Evolutionary conservation across 2,888 invertebrate genomes (phyloP).

Genomic region (Ectemnius lituratus): DNA sequence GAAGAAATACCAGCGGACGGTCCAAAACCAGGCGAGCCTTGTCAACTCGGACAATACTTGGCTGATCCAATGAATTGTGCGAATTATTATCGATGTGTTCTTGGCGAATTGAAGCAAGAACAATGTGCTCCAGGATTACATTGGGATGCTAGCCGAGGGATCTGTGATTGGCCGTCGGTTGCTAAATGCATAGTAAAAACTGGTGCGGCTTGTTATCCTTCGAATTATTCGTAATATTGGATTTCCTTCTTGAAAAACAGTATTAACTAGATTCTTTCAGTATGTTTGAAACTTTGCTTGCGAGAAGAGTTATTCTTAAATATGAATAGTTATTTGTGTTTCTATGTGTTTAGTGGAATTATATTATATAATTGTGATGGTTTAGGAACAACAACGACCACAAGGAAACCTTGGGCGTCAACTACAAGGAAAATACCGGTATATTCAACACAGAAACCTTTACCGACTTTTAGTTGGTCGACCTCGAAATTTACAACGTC

Average conservation of each 20-base stretch:
- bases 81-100: conserved; percentile 87
- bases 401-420: conserved; percentile 34
- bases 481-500: conserved; percentile 18
- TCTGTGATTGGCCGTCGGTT: conserved; percentile 90
- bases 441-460: conserved; percentile 44
- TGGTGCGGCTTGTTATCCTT: conserved; percentile 31
- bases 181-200: conserved; percentile 82
- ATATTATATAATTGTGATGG: not conserved
- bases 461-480: conserved; percentile 44
- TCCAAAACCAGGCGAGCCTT: conserved; percentile 69
- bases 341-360: not conserved
- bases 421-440: conserved; percentile 29
- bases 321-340: not conserved
- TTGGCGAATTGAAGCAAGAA: conserved; percentile 85
- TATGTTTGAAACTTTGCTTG: too few species aligned
- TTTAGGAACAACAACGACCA: conserved; percentile 11
- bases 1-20: conserved; percentile 62
- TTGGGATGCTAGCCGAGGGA: conserved; percentile 84
- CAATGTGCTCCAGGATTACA: conserved; percentile 89
- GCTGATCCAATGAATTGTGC: conserved; percentile 86
- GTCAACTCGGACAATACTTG: conserved; percentile 78
- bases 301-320: too few species aligned
- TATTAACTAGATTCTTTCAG: too few species aligned
- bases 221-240: not conserved
- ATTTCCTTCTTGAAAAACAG: too few species aligned